A percentile compares a stretch with the other conserved stretches of the same genome.
These are phyloP conservation scores for Mus minutoides DNA, from an alignment of 2,797 vertebrate species.

Conservation along the genomic window DNA sequence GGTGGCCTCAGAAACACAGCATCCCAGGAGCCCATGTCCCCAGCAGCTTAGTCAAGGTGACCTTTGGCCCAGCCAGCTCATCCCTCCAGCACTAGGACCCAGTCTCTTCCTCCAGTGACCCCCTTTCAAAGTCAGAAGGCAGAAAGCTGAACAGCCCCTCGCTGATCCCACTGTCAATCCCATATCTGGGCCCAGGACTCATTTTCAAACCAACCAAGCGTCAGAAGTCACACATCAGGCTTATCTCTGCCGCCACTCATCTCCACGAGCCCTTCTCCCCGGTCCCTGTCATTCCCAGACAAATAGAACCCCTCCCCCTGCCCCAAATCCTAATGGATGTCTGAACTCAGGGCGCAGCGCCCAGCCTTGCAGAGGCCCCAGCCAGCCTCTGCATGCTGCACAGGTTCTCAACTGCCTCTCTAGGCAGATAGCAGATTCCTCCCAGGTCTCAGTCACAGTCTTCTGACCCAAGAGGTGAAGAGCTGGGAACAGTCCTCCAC, in stretches of 20 bases:
- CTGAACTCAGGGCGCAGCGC: constrained; percentile 47
- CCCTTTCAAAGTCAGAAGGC: constrained; percentile 68
- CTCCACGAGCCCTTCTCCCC: constrained; percentile 69
- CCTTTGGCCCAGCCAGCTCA: background rate
- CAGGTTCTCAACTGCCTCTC: fast-evolving
- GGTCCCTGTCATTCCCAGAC: constrained; percentile 57
- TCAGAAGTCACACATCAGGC: constrained; percentile 81
- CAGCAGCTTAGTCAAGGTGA: constrained; percentile 39
- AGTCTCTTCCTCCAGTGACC: background rate
- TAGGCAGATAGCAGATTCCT: background rate
- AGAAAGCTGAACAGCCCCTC: constrained; percentile 58
- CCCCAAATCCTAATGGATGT: constrained; percentile 65
- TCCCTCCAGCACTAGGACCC: constrained; percentile 59
- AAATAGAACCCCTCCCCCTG: constrained; percentile 61
- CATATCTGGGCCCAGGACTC: constrained; percentile 70
- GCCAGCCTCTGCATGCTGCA: fast-evolving
- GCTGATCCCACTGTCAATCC: constrained; percentile 77
- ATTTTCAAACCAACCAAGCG: constrained; percentile 81
- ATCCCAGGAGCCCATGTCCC: background rate
- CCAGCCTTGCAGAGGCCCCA: background rate
- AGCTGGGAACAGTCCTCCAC: background rate
- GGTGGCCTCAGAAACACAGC: background rate
- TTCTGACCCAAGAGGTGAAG: background rate
- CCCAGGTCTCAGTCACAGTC: background rate
- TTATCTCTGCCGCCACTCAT: constrained; percentile 82